Conservation (phyloP, 2,113 vertebrate species). For the Eptesicus fuscus region DNA sequence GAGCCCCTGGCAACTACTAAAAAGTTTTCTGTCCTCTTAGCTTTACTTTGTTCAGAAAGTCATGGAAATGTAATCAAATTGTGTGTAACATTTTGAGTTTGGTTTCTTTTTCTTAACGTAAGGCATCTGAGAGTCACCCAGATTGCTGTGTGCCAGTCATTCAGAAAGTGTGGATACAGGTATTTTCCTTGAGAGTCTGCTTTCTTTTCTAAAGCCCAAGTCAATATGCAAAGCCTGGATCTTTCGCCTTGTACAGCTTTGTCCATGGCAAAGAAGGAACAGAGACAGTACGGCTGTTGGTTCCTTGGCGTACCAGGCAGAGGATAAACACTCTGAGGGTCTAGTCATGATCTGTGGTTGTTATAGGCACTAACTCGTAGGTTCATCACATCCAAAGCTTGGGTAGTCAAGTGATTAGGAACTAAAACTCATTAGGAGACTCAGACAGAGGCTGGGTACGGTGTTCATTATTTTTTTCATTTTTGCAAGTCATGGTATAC, state of each 20-base stretch:
- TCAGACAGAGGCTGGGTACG: neutral
- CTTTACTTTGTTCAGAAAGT: neutral
- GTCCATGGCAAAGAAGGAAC: neutral
- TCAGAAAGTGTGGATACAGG: neutral
- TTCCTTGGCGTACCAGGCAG: neutral
- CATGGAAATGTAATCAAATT: neutral
- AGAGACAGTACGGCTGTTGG: neutral
- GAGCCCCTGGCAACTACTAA: neutral
- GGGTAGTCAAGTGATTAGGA: neutral
- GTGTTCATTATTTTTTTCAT: neutral
- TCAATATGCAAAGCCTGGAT: neutral
- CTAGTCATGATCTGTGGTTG: neutral
- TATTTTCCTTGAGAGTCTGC: neutral
- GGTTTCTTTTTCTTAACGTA: neutral
- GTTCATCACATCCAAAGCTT: neutral
- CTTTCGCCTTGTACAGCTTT: neutral
- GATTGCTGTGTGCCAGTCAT: neutral
- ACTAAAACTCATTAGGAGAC: neutral
- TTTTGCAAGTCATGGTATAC: neutral
- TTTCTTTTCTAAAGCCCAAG: slow-evolving; percentile 12
- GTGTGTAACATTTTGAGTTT: neutral
- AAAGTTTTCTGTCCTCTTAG: neutral
- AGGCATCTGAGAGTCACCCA: neutral
- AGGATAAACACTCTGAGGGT: neutral
- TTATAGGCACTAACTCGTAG: neutral